These are phyloP conservation scores for Ellobium chinense DNA, from an alignment of 2,888 invertebrate species.

Conservation along the genomic window DNA sequence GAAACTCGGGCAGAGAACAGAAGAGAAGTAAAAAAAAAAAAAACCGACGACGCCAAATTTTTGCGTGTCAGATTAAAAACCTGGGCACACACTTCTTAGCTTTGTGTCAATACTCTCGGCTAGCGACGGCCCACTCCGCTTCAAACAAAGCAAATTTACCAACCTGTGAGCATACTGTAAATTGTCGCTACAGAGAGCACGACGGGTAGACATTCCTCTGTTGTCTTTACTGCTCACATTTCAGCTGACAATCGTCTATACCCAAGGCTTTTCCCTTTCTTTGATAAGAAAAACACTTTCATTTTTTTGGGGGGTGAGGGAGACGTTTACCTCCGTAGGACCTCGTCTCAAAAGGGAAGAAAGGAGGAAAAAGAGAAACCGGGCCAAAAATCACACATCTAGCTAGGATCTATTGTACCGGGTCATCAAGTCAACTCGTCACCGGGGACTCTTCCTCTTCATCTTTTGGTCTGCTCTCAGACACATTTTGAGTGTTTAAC, in stretches of 20 bases:
- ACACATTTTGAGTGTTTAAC: neutral
- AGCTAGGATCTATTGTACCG: neutral
- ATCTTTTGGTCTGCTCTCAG: neutral
- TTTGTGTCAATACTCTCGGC: slow-evolving; percentile 4
- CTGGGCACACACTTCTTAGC: slow-evolving; percentile 32
- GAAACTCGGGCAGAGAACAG: neutral
- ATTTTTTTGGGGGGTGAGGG: neutral
- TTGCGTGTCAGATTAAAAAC: slow-evolving; percentile 13
- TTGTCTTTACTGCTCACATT: slow-evolving; percentile 8
- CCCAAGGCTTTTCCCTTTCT: neutral
- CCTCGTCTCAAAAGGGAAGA: neutral
- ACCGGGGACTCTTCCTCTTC: slow-evolving; percentile 6
- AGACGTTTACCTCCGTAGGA: slow-evolving; percentile 4
- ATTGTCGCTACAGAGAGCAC: slow-evolving; percentile 2
- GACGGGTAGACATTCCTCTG: neutral
- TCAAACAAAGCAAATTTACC: slow-evolving; percentile 30
- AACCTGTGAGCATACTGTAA: slow-evolving; percentile 22
- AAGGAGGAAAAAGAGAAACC: neutral
- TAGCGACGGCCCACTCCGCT: neutral
- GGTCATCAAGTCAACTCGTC: slow-evolving; percentile 15
- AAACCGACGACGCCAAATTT: neutral
- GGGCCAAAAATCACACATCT: neutral
- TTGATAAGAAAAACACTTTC: no score
- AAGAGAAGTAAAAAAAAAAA: neutral
- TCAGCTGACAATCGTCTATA: neutral